Conservation (phyloP, 2,797 vertebrate species). For the Pithecia hirsuta region DNA sequence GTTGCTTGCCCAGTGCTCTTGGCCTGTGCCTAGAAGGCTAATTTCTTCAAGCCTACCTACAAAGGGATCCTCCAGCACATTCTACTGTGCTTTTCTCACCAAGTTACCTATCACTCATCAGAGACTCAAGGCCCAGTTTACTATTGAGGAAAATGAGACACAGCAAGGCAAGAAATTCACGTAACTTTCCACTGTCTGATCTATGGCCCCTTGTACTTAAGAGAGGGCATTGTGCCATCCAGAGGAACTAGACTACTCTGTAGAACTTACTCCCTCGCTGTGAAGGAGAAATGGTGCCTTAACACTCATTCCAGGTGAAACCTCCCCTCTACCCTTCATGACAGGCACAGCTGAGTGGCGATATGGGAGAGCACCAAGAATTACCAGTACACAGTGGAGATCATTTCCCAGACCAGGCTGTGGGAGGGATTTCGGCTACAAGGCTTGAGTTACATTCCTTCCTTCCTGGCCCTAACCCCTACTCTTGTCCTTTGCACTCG, state of each 20-base stretch:
- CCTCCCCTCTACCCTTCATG: neutral
- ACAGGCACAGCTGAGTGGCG: neutral
- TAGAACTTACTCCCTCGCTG: neutral
- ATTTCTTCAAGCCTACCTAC: slow-evolving; percentile 32
- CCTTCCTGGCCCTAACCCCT: neutral
- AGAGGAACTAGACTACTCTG: neutral
- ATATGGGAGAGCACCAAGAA: neutral
- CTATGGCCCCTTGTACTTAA: neutral
- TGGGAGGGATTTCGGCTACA: slow-evolving; percentile 4
- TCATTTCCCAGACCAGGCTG: neutral
- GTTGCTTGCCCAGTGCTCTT: neutral
- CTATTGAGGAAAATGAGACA: neutral
- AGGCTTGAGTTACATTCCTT: slow-evolving; percentile 18
- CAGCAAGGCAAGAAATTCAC: neutral
- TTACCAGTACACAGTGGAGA: neutral
- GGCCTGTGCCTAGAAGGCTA: neutral
- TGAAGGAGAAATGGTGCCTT: neutral
- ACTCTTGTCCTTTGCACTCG: neutral
- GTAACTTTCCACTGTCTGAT: neutral
- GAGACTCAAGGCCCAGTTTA: slow-evolving; percentile 26
- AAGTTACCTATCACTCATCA: neutral
- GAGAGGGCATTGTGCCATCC: neutral
- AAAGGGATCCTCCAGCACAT: slow-evolving; percentile 1
- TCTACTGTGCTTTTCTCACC: neutral
- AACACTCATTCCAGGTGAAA: neutral